These are phyloP conservation scores for Xenopus borealis DNA, from an alignment of 2,113 vertebrate species.

Conservation along the genomic window DNA sequence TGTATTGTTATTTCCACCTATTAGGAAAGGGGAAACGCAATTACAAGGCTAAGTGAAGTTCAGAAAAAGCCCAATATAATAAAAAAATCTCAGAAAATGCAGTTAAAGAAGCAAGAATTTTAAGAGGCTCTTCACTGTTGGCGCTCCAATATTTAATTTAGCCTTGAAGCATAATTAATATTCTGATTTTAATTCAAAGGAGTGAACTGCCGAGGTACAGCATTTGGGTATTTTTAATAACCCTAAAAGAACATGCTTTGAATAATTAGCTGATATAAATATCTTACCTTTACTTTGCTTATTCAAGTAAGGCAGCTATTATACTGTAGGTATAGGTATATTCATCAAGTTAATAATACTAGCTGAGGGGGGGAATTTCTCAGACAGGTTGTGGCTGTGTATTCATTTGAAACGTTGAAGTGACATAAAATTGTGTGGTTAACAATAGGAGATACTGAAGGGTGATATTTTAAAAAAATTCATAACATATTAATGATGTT, in stretches of 20 bases:
- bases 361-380: no score
- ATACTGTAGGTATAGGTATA: no score
- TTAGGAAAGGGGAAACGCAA: slow-evolving; percentile 81
- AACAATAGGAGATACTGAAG: no score
- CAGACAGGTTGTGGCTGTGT: no score
- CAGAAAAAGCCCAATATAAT: slow-evolving; percentile 79
- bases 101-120: slow-evolving; percentile 73
- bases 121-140: slow-evolving; percentile 62
- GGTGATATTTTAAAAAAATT: no score
- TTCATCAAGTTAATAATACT: slow-evolving; percentile 76
- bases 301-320: slow-evolving; percentile 81
- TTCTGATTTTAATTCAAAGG: slow-evolving; percentile 85
- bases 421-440: no score
- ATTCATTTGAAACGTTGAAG: no score
- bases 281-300: slow-evolving; percentile 76
- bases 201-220: slow-evolving; percentile 79
- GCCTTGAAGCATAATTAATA: slow-evolving; percentile 81
- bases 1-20: slow-evolving; percentile 73
- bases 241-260: slow-evolving; percentile 70
- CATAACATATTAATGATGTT: no score
- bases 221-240: slow-evolving; percentile 85
- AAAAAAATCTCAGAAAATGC: slow-evolving; percentile 75
- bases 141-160: slow-evolving; percentile 79
- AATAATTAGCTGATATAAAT: slow-evolving; percentile 80
- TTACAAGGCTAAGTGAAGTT: slow-evolving; percentile 76